Conservation (phyloP, 2,888 invertebrate genomes). For the Argynnis bischoffii region DNA sequence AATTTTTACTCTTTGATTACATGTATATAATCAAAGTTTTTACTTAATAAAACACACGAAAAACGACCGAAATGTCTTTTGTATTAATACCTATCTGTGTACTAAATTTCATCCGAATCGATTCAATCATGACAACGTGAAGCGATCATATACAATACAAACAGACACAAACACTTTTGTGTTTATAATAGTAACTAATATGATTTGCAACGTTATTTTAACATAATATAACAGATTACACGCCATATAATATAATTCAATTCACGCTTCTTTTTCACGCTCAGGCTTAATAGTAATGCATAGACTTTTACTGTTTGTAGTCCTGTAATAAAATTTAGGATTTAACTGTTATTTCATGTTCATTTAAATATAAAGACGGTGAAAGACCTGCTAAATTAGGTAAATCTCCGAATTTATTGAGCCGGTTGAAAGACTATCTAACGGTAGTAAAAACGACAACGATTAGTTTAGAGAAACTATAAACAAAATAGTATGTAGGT, state of each 20-base stretch:
- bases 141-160: too few relatives aligned
- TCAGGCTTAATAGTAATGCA: background rate
- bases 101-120: too few relatives aligned
- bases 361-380: slow-evolving; percentile 45
- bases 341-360: slow-evolving; percentile 30
- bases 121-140: too few relatives aligned
- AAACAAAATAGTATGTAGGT: slow-evolving; percentile 35
- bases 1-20: too few relatives aligned
- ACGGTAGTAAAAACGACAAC: slow-evolving; percentile 45
- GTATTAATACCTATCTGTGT: too few relatives aligned
- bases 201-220: background rate
- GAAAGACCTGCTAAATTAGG: slow-evolving; percentile 61
- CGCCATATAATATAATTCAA: too few relatives aligned
- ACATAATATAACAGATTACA: too few relatives aligned
- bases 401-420: slow-evolving; percentile 65
- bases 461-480: slow-evolving; percentile 38
- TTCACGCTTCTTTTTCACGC: too few relatives aligned
- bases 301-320: slow-evolving; percentile 16
- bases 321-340: slow-evolving; percentile 10
- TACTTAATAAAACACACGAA: too few relatives aligned
- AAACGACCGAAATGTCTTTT: too few relatives aligned
- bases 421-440: slow-evolving; percentile 46
- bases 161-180: too few relatives aligned
- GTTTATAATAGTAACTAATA: background rate
- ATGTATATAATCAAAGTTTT: too few relatives aligned